Evolutionary conservation across 1,140 invertebrate genomes (phyloP), one percentile per base, ranked within the genome.

Genomic region (Drosophila pectinifera): DNA sequence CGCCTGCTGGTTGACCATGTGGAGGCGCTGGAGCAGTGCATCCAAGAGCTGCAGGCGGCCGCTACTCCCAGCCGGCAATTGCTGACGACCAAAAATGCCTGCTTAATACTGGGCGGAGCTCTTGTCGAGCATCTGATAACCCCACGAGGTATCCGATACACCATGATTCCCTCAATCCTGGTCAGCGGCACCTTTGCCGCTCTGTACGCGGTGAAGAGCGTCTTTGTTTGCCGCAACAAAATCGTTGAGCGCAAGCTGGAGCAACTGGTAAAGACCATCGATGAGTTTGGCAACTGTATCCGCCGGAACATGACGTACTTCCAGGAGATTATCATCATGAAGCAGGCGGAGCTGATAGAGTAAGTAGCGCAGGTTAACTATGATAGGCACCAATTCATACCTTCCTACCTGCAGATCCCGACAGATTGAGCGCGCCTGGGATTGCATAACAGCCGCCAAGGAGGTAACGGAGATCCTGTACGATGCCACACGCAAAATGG

Each of bases 281-380:
- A 92, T 80, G 91, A 91, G 41, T 92, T 92, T 56, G 91, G 91
- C 31, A 92, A 92, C 63, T 92, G 91, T 49, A 92, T 92, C 10
- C 57, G 91, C 13, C 80, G 91, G 2, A 92, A 92, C 63, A 92
- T 92, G 88, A 91, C 91, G 2, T 92, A 92, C 70, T 92, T 92
- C 57, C 91, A 92, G 58, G 91, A 92, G 76, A 91, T 92, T 41
- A 88, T 92, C 14, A 89, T 92, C 10, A 92, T 92, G 91, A 92
- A 92, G 24, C 88, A 90, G 43, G 78, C 84, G 0, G 91, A 92
- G 16, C 64, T 92, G 0, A 92, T 92, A 48, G 91, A 92, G 91
- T 92, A 73, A 75, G 78, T 1, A 24, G 4, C 2, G 0, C 0
- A 1, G 5, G 20, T 5, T 4, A 1, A 10, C 2, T 11, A 5